Evolutionary conservation across 2,113 vertebrate species (phyloP), one percentile per base, ranked within the genome.

Genomic region (Procapra przewalskii): DNA sequence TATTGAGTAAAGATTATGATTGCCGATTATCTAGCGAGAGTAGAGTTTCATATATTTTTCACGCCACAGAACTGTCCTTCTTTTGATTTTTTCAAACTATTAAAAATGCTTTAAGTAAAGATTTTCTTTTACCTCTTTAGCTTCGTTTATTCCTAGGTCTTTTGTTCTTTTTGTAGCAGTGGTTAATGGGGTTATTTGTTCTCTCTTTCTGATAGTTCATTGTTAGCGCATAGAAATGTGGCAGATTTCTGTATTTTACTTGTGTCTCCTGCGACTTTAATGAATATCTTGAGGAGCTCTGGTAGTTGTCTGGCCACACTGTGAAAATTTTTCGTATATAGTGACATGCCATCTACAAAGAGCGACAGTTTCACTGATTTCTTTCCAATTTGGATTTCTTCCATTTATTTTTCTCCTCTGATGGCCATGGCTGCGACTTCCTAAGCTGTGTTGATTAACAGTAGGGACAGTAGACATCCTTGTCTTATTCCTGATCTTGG

Each of bases 21-120:
- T 36, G 77, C 21, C 1, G 6, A 10, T 36, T 19, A 1, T 16
- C 6, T 11, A 2, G 1, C 17, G 2, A 71, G 14, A 80, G 5
- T 50, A 33, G 6, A 52, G 21, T 50, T n/a, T 45, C 50, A 45
- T 31, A 7, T 23, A 15, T 19, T 67, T 29, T 79, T 7, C 13
- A 75, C 1, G 6, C 40, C 33, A 17, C 40, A 50, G 80, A 52
- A 52, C 6, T 40, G 3, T 12, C 25, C 6, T n/a, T 23, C 3
- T 25, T 84, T 67, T 27, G 2, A 19, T 25, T 9, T 71, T 50
- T 7, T 60, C 29, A 40, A 50, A 45, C 36, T 21, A 60, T 36
- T 23, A 15, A 36, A 67, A 27, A 57, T n/a, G 36, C 11, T 23
- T 82, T 64, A 40, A 29, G 48, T 54, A 14, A 8, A 50, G 33